Evolutionary conservation across 2,113 vertebrate species (phyloP).

Genomic region (Cheirogaleus medius): DNA sequence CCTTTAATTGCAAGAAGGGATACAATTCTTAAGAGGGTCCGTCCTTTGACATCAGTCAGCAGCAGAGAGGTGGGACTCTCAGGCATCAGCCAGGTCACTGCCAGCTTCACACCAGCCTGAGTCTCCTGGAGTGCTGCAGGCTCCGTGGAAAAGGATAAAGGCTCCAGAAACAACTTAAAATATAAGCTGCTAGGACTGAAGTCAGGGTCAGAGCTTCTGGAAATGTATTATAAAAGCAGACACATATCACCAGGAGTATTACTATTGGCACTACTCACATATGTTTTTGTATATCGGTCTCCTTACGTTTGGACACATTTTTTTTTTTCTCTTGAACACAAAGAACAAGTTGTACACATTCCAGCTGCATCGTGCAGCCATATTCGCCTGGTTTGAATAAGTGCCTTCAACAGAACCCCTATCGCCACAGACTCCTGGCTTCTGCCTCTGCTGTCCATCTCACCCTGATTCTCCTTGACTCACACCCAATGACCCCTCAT

Average conservation of each 20-base stretch:
- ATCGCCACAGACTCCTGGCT: background rate
- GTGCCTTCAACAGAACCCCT: background rate
- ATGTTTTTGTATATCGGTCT: background rate
- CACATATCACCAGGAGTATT: slow-evolving; percentile 23
- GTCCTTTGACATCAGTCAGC: background rate
- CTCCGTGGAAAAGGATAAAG: background rate
- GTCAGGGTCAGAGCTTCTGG: slow-evolving; percentile 38
- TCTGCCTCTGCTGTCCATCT: background rate
- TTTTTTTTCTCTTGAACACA: background rate
- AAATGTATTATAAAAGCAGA: slow-evolving; percentile 42
- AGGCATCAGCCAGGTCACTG: slow-evolving; percentile 6
- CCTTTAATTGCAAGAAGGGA: slow-evolving; percentile 39
- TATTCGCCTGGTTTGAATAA: background rate
- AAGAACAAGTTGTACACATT: background rate
- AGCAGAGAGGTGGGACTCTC: background rate
- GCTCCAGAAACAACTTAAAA: slow-evolving; percentile 26
- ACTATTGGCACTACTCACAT: background rate
- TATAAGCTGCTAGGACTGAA: slow-evolving; percentile 16
- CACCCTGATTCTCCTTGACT: background rate
- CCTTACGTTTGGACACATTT: background rate
- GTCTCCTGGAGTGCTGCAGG: background rate
- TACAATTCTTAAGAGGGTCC: background rate
- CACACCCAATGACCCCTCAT: background rate
- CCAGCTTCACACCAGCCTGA: background rate
- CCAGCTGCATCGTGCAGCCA: background rate